Conservation (phyloP, 2,888 invertebrate species). For the Sinopyrophorus schimmeli region DNA sequence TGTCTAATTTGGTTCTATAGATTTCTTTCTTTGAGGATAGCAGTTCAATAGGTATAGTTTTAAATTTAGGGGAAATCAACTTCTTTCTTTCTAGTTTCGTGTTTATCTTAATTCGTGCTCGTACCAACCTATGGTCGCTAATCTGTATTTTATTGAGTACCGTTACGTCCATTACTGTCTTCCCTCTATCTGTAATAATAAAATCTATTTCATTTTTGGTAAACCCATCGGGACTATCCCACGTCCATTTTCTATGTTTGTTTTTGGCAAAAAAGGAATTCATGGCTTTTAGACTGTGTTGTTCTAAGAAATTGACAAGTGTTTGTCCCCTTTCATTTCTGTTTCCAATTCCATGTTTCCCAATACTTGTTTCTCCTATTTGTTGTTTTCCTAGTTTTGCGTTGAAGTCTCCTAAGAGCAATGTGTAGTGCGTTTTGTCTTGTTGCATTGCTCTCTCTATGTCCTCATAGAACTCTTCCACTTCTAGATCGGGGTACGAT, state of each 20-base stretch:
- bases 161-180: no score
- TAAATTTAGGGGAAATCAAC: no score
- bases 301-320: constrained; percentile 1
- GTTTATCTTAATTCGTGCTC: no score
- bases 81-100: no score
- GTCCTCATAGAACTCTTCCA: constrained; percentile 2
- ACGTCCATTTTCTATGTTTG: not conserved
- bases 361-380: not conserved
- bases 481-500: not conserved
- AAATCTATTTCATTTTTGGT: constrained; percentile 1
- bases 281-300: constrained; percentile 1
- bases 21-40: no score
- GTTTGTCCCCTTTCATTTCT: constrained; percentile 1
- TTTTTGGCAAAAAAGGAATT: constrained; percentile 1
- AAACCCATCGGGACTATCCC: not conserved
- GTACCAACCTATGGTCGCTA: no score
- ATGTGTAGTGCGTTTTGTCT: constrained; percentile 1
- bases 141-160: no score
- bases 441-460: not conserved
- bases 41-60: no score
- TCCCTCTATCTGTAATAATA: no score
- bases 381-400: not conserved
- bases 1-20: no score
- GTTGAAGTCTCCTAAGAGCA: constrained; percentile 1
- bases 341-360: not conserved